These are phyloP conservation scores for Melanotaenia parkinsoni DNA, from an alignment of 2,797 vertebrate genomes.

Conservation along the genomic window DNA sequence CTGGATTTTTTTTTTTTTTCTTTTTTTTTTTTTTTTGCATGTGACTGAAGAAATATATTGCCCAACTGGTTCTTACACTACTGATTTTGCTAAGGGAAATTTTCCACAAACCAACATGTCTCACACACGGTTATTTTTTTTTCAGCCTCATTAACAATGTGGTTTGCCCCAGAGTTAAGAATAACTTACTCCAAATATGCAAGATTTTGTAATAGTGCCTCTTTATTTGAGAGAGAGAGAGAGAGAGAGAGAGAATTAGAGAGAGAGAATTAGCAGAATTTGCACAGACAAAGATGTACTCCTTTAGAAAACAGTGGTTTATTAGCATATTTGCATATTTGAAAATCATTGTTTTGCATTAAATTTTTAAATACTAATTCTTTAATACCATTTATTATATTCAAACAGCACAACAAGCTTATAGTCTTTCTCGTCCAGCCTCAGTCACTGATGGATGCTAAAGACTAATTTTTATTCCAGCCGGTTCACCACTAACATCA, in stretches of 20 bases:
- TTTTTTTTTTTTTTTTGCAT: not conserved
- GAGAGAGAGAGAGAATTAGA: no score
- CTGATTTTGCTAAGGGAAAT: slow-evolving; percentile 8
- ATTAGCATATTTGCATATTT: not conserved
- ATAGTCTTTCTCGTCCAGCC: not conserved
- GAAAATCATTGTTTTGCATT: not conserved
- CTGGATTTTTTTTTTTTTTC: slow-evolving; percentile 26
- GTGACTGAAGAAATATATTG: slow-evolving; percentile 35
- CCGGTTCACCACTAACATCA: not conserved
- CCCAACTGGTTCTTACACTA: slow-evolving; percentile 39
- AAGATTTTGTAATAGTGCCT: not conserved
- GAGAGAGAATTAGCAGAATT: not conserved
- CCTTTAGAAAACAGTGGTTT: not conserved
- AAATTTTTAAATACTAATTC: not conserved
- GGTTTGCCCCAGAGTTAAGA: not conserved
- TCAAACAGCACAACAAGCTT: not conserved
- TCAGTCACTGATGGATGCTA: not conserved
- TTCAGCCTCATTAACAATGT: not conserved
- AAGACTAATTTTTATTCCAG: not conserved
- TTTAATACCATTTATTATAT: not conserved
- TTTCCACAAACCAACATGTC: slow-evolving; percentile 24
- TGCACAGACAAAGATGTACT: not conserved
- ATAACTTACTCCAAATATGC: not conserved
- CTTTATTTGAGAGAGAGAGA: not conserved
- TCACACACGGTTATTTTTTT: not conserved